Evolutionary conservation across 2,888 invertebrate species (phyloP), one percentile per base, ranked within the genome.

Genomic region (Griposia aprilina): DNA sequence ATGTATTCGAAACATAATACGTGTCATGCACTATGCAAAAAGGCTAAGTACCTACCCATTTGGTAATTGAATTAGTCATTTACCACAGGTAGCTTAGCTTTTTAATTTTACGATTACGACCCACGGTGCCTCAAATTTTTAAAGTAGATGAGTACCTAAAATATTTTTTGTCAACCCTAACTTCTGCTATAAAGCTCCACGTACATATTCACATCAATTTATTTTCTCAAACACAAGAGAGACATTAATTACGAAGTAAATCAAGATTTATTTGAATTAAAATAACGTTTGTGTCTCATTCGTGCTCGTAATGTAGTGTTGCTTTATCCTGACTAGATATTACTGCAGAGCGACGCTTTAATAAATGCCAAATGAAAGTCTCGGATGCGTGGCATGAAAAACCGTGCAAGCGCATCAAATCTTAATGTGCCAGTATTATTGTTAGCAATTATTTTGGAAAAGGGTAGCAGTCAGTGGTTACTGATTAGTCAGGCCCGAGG

Each of bases 181-280:
- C 1, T 45, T 13, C 48, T 20, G 30, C 41, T 36, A 74, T 65
- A 66, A 68, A 63, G 63, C 55, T 69, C 20, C n/a, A 60, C 48
- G 41, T 36, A 17, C 69, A 20, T n/a, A 55, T 62, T 59, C 65
- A 36, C 23, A 68, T 50, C 63, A 79, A 83, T 82, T 65, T 83
- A 83, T 82, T 72, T 63, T 65, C 85, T 55, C 55, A 65, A 76
- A 81, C 82, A 86, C 82, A 86, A 82, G 62, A 68, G 36, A 62
- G 68, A 74, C 86, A 72, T 82, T 82, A 78, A 84, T 85, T 78
- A 81, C 60, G 17, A 80, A 66, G 59, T 83, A 85, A 83, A 85
- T 85, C 69, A 78, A 82, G 83, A 84, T 85, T 74, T 78, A 84
- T 85, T 78, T 66, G 60, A 62, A 74, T 82, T 82, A 66, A 69